Evolutionary conservation across 2,113 vertebrate genomes (phyloP).

Genomic region (Struthio camelus): DNA sequence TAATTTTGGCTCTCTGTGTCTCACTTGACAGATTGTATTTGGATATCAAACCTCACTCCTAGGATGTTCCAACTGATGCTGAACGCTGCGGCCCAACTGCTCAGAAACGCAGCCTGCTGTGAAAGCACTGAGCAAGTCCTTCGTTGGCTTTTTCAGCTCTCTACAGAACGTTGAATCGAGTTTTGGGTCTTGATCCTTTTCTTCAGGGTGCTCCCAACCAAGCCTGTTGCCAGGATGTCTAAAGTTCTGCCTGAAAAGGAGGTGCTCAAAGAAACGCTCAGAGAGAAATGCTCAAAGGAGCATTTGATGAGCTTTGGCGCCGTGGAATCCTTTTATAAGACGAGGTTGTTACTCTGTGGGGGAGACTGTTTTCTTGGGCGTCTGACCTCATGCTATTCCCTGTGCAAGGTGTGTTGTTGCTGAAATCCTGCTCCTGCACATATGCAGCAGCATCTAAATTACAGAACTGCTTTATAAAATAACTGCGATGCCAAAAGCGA

Average conservation of each 20-base stretch:
- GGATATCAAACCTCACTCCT: not conserved
- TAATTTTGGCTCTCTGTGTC: not conserved
- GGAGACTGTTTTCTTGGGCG: not conserved
- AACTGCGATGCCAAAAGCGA: not conserved
- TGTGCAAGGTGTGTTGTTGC: too few relatives aligned
- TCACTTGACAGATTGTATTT: not conserved
- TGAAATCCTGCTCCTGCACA: not conserved
- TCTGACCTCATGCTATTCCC: not conserved
- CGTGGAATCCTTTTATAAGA: rapidly evolving
- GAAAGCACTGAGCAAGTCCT: not conserved
- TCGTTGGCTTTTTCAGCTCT: not conserved
- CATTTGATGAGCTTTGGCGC: not conserved
- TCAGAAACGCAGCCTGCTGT: not conserved
- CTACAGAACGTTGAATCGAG: not conserved
- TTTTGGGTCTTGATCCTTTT: not conserved
- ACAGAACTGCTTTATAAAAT: not conserved
- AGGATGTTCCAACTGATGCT: not conserved
- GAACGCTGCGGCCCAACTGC: rapidly evolving
- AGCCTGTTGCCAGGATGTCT: not conserved
- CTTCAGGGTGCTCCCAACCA: not conserved
- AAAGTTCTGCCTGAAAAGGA: not conserved
- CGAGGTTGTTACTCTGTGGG: not conserved
- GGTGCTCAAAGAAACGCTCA: too few relatives aligned
- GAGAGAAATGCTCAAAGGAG: not conserved
- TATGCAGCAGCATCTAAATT: not conserved